Percentiles rank a stretch among this genome's conserved stretches.
Conservation (phyloP, 2,888 invertebrate species). For the Alitta virens region DNA sequence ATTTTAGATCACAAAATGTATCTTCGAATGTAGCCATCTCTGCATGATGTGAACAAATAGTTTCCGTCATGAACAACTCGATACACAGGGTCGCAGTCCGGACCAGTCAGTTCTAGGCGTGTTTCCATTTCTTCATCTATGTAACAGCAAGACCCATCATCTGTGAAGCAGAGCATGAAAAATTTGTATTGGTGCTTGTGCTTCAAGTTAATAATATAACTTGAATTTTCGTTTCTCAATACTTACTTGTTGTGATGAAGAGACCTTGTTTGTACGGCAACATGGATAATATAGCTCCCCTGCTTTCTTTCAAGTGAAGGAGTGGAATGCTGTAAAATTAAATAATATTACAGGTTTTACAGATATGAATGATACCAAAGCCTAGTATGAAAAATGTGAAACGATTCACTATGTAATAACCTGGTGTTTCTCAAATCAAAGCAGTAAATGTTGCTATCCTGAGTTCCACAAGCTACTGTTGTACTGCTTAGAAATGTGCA, state of each 20-base stretch:
- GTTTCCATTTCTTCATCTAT: conserved; percentile 57
- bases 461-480: conserved; percentile 64
- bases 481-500: conserved; percentile 61
- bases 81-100: conserved; percentile 71
- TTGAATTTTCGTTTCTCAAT: no score
- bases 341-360: conserved; percentile 9
- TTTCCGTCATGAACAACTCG: conserved; percentile 64
- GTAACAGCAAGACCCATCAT: conserved; percentile 66
- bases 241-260: conserved; percentile 62
- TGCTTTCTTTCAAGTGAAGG: conserved; percentile 61
- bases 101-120: conserved; percentile 67
- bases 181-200: neutral
- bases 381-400: no score
- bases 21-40: conserved; percentile 67
- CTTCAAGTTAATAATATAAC: no score
- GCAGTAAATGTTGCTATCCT: conserved; percentile 61
- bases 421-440: conserved; percentile 50
- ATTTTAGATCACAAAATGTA: conserved; percentile 56
- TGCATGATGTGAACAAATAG: conserved; percentile 65
- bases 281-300: conserved; percentile 64
- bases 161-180: conserved; percentile 36
- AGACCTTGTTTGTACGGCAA: conserved; percentile 61
- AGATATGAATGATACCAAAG: neutral
- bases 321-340: conserved; percentile 37
- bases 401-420: no score